These are phyloP conservation scores for Festucalex cinctus DNA, from an alignment of 2,113 vertebrate genomes.

Conservation along the genomic window DNA sequence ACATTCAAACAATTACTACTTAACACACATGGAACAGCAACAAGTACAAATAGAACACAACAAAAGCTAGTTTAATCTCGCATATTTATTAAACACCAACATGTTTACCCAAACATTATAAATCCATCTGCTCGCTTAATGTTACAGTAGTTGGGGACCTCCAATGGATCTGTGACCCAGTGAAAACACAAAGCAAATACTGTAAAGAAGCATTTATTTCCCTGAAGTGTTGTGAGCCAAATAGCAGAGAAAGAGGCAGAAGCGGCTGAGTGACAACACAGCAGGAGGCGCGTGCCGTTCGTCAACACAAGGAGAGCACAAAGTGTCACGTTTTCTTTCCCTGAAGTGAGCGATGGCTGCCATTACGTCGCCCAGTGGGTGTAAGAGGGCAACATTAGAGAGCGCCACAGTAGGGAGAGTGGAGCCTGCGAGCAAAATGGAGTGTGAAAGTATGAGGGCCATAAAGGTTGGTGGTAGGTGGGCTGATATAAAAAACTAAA, in stretches of 20 bases:
- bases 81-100: too few species aligned
- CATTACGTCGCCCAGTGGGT: conserved; percentile 68
- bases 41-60: too few species aligned
- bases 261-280: conserved; percentile 36
- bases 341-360: conserved; percentile 63
- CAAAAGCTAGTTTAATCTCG: too few species aligned
- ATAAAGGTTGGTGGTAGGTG: conserved; percentile 41
- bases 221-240: neutral
- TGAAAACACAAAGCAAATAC: neutral
- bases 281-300: conserved; percentile 55
- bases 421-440: conserved; percentile 37
- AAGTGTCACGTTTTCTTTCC: conserved; percentile 57
- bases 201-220: neutral
- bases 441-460: conserved; percentile 51
- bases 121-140: too few species aligned
- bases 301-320: conserved; percentile 43
- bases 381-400: conserved; percentile 67
- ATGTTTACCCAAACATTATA: too few species aligned
- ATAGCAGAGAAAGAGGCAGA: conserved; percentile 23
- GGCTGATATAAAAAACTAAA: conserved; percentile 28
- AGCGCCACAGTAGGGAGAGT: conserved; percentile 54
- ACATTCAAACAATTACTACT: too few species aligned
- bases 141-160: too few species aligned
- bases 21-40: too few species aligned
- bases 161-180: neutral